phyloP scores from a whole-genome alignment of 35 echinoderm and acorn worm genomes.

The Ptychodera flava region DNA sequence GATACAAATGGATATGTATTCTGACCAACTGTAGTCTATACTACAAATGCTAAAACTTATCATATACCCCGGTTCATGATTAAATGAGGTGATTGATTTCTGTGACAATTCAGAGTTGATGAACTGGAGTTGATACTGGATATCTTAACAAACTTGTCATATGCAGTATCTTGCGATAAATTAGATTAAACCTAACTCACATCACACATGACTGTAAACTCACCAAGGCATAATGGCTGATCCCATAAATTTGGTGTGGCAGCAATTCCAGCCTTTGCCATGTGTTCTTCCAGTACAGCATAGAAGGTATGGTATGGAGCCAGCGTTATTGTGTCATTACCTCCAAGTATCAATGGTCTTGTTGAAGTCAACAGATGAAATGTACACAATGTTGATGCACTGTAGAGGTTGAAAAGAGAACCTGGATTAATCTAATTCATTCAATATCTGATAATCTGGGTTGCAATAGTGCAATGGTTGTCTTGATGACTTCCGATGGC shows the following conservation, averaged over 20 bases:
- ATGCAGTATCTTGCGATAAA: no score
- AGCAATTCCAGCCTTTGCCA: conserved; percentile 57
- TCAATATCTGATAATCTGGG: no score
- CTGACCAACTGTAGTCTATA: not conserved
- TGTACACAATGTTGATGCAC: conserved; percentile 85
- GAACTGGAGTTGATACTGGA: no score
- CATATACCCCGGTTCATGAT: no score
- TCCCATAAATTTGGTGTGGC: conserved; percentile 67
- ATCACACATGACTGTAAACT: no score
- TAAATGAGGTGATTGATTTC: not conserved
- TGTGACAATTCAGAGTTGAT: not conserved
- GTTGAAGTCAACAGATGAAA: conserved; percentile 79
- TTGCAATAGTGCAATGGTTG: no score
- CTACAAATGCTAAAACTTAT: not conserved
- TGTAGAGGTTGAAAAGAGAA: no score
- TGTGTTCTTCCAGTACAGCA: conserved; percentile 65
- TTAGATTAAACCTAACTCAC: no score
- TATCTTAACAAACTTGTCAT: no score
- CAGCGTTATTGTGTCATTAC: conserved; percentile 85
- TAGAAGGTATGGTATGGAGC: conserved; percentile 96
- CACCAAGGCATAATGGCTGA: conserved; percentile 86
- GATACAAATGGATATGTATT: not conserved
- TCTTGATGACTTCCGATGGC: no score
- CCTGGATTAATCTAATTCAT: no score
- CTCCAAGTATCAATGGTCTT: conserved; percentile 79